A percentile compares a stretch with the other conserved stretches of the same genome.
Conservation (phyloP, 2,797 vertebrate species). For the Alauda arvensis region DNA sequence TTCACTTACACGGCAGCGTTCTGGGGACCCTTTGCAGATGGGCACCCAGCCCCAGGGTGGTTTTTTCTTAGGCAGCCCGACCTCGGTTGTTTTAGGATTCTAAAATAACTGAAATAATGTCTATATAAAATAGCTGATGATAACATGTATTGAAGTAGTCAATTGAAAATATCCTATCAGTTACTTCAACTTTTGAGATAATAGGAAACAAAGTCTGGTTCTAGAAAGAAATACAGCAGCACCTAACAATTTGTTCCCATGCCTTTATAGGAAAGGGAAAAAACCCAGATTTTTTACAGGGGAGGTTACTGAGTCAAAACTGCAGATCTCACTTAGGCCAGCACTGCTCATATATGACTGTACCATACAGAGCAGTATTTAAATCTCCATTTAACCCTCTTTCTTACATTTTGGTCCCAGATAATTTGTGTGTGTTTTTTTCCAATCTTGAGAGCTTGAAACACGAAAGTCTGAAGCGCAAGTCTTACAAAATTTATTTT, state of each 20-base stretch:
- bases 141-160: not conserved
- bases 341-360: not conserved
- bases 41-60: not conserved
- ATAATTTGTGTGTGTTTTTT: not conserved
- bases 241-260: not conserved
- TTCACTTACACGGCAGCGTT: fast-evolving
- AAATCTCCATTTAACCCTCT: not conserved
- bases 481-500: not conserved
- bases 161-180: not conserved
- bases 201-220: not conserved
- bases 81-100: not conserved
- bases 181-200: not conserved
- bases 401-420: not conserved
- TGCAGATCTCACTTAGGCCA: not conserved
- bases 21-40: not conserved
- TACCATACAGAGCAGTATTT: not conserved
- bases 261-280: not conserved
- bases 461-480: not conserved
- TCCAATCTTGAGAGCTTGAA: not conserved
- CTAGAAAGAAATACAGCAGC: not conserved
- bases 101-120: not conserved
- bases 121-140: not conserved
- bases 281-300: not conserved
- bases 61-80: not conserved
- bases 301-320: not conserved